Conservation (phyloP, 2,797 vertebrate species). For the Megalops cyprinoides region DNA sequence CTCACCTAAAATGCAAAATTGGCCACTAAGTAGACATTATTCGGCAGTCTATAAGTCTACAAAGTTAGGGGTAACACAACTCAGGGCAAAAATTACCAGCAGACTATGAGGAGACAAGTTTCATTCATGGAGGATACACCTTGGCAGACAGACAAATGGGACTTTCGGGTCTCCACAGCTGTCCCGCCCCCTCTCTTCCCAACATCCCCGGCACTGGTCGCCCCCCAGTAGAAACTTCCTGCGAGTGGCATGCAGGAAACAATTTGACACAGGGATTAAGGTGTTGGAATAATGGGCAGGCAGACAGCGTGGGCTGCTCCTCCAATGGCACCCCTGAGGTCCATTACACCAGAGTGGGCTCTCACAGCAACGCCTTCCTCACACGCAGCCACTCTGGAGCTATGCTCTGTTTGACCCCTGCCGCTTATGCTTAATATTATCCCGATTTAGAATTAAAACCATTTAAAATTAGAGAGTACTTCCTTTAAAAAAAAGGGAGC, state of each 20-base stretch:
- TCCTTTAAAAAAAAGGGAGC: too few relatives aligned
- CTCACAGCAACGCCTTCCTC: background rate
- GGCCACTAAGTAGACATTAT: too few relatives aligned
- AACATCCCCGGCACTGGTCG: constrained; percentile 59
- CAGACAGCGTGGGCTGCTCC: background rate
- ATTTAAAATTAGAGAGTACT: too few relatives aligned
- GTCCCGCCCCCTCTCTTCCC: constrained; percentile 72
- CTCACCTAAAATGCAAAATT: too few relatives aligned
- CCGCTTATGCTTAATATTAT: background rate
- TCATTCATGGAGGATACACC: constrained; percentile 41
- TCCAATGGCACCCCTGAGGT: background rate
- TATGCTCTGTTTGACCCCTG: too few relatives aligned
- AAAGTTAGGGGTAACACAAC: background rate
- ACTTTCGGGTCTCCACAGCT: constrained; percentile 65
- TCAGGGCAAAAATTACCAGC: background rate
- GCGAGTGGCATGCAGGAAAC: constrained; percentile 70
- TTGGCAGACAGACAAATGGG: constrained; percentile 47
- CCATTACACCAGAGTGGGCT: too few relatives aligned
- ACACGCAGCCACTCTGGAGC: background rate
- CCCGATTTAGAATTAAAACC: constrained; percentile 1
- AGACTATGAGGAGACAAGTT: background rate
- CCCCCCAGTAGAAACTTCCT: constrained; percentile 66
- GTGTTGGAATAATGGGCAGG: constrained; percentile 55
- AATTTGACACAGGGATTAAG: constrained; percentile 77
- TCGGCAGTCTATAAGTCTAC: too few relatives aligned